These are phyloP conservation scores for Orthonevra nobilis DNA, from an alignment of 2,888 invertebrate genomes.

Conservation along the genomic window DNA sequence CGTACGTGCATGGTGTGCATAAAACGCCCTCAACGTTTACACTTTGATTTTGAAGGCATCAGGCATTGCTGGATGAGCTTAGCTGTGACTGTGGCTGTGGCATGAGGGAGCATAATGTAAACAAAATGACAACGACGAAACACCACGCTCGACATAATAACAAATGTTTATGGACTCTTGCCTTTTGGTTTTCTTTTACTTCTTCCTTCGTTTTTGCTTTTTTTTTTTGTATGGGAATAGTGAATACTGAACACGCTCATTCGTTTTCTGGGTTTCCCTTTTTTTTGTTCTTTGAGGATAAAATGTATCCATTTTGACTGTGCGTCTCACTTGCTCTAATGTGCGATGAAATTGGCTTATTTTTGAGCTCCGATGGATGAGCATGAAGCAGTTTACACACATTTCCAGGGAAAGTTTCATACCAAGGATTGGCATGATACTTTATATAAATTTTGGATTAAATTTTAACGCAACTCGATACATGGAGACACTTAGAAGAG, in stretches of 20 bases:
- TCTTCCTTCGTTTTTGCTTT: background rate
- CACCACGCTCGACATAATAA: slow-evolving; percentile 54
- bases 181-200: slow-evolving; percentile 12
- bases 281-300: slow-evolving; percentile 2
- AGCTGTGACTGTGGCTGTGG: slow-evolving; percentile 19
- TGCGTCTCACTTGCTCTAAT: slow-evolving; percentile 38
- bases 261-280: slow-evolving; percentile 13
- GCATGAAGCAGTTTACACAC: slow-evolving; percentile 24
- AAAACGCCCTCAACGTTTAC: slow-evolving; percentile 57
- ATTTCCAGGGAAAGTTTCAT: slow-evolving; percentile 3
- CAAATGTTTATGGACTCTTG: slow-evolving; percentile 59
- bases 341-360: slow-evolving; percentile 58
- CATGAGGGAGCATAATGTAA: slow-evolving; percentile 58
- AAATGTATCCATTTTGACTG: slow-evolving; percentile 55
- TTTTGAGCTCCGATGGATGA: slow-evolving; percentile 35
- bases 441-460: slow-evolving; percentile 49
- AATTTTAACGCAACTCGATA: slow-evolving; percentile 26
- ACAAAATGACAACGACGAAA: slow-evolving; percentile 66
- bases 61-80: background rate
- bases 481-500: no score
- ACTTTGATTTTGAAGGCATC: slow-evolving; percentile 41
- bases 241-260: slow-evolving; percentile 26
- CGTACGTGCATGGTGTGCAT: slow-evolving; percentile 52
- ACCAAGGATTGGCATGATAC: slow-evolving; percentile 27
- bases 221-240: background rate